Conservation (phyloP, 2,797 vertebrate genomes). For the Hippocampus kuda region DNA sequence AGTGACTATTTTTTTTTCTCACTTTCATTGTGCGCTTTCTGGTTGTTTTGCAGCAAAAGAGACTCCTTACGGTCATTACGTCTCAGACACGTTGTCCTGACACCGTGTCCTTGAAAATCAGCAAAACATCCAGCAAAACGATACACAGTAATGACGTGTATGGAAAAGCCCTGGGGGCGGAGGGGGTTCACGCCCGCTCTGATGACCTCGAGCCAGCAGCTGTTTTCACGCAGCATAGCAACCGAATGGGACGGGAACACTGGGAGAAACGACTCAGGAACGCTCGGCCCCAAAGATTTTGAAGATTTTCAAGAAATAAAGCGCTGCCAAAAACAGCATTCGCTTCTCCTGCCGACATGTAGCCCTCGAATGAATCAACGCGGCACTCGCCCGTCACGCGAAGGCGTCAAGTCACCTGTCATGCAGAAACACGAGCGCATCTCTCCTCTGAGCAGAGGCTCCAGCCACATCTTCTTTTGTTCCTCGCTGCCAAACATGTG, state of each 20-base stretch:
- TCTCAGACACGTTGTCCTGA: not conserved
- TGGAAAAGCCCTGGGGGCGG: not conserved
- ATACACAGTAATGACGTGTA: not conserved
- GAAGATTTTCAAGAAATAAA: too few relatives aligned
- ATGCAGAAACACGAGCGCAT: conserved; percentile 93
- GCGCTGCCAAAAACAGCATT: not conserved
- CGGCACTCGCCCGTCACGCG: not conserved
- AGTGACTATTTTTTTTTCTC: not conserved
- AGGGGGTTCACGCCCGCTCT: conserved; percentile 24
- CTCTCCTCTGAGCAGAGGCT: conserved; percentile 80
- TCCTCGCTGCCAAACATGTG: conserved; percentile 84
- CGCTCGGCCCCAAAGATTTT: not conserved
- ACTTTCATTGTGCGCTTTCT: not conserved
- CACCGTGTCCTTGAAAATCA: not conserved
- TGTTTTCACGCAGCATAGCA: conserved; percentile 19
- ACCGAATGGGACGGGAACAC: conserved; percentile 19
- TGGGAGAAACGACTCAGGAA: conserved; percentile 27
- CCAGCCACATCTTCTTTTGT: conserved; percentile 84
- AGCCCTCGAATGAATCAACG: not conserved
- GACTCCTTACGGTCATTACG: too few relatives aligned
- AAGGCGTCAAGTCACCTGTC: conserved; percentile 70
- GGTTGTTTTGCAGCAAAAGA: not conserved
- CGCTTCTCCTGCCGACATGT: not conserved
- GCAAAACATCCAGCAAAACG: not conserved
- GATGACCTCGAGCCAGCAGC: conserved; percentile 27